Conservation (phyloP, 2,113 vertebrate genomes). For the Panthera tigris region DNA sequence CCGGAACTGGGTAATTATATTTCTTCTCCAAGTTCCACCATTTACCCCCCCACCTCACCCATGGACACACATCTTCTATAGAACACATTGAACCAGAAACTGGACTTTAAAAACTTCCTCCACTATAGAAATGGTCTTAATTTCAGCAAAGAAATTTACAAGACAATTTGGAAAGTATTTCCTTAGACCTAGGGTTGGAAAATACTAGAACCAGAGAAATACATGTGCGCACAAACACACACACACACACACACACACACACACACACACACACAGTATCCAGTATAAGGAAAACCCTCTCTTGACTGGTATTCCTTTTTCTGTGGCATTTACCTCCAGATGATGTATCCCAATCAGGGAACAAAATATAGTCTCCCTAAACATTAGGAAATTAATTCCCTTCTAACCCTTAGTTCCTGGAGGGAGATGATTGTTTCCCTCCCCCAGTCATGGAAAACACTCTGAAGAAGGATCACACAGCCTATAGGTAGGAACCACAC, state of each 20-base stretch:
- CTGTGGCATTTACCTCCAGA: not conserved
- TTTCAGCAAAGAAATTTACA: conserved; percentile 50
- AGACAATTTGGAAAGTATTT: conserved; percentile 49
- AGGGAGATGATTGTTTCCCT: not conserved
- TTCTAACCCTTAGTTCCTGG: not conserved
- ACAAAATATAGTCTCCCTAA: conserved; percentile 15
- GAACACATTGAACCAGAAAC: conserved; percentile 31
- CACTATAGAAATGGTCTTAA: conserved; percentile 34
- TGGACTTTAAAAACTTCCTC: conserved; percentile 46
- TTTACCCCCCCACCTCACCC: not conserved
- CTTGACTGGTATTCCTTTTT: not conserved
- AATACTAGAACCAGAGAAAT: not conserved
- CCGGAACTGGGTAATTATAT: conserved; percentile 39
- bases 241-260: not conserved
- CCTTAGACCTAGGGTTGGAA: not conserved
- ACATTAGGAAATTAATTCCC: not conserved
- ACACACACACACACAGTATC: not conserved
- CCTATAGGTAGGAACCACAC: not conserved
- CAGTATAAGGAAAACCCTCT: not conserved
- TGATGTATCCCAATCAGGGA: not conserved
- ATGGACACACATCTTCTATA: not conserved
- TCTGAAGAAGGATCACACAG: not conserved
- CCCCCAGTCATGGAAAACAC: not conserved
- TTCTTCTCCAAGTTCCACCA: not conserved
- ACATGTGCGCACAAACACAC: not conserved